A percentile compares a stretch with the other conserved stretches of the same genome.
Evolutionary conservation across 1,140 invertebrate species (phyloP).

Genomic region (Papilio helenus): DNA sequence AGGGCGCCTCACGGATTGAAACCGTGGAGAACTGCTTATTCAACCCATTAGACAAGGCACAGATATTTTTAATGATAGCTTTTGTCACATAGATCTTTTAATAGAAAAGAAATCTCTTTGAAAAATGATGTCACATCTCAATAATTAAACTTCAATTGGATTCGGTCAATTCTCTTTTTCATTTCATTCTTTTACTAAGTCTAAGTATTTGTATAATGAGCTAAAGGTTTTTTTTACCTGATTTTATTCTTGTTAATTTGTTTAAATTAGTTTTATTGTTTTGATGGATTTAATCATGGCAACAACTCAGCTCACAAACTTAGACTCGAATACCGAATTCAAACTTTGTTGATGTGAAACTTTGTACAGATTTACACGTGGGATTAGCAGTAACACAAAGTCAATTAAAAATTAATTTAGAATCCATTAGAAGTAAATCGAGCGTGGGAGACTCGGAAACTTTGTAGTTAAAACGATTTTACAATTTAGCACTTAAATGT

Average conservation of each 20-base stretch:
- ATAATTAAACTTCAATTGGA: not conserved
- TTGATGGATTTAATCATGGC: not conserved
- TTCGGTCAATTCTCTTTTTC: not conserved
- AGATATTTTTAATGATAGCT: not conserved
- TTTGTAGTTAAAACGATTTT: conserved; percentile 30
- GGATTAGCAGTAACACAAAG: conserved; percentile 39
- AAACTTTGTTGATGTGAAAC: conserved; percentile 32
- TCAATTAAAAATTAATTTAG: conserved; percentile 40
- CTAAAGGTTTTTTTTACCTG: too few relatives aligned
- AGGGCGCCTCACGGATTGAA: not conserved
- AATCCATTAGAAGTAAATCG: conserved; percentile 39
- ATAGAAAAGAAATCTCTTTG: not conserved
- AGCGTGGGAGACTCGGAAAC: conserved; percentile 25
- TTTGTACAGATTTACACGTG: conserved; percentile 34
- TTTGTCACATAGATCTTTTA: conserved; percentile 1
- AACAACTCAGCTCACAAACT: not conserved
- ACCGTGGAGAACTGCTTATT: conserved; percentile 2
- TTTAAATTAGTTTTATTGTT: too few relatives aligned
- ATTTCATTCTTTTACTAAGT: not conserved
- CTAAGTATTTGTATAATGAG: too few relatives aligned
- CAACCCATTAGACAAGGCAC: not conserved
- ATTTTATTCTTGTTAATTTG: too few relatives aligned
- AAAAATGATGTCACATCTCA: not conserved
- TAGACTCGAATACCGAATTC: conserved; percentile 4
- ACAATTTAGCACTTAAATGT: conserved; percentile 4